A percentile compares a stretch with the other conserved stretches of the same genome.
Conservation (phyloP, 2,113 vertebrate genomes). For the Xiphorhynchus elegans region DNA sequence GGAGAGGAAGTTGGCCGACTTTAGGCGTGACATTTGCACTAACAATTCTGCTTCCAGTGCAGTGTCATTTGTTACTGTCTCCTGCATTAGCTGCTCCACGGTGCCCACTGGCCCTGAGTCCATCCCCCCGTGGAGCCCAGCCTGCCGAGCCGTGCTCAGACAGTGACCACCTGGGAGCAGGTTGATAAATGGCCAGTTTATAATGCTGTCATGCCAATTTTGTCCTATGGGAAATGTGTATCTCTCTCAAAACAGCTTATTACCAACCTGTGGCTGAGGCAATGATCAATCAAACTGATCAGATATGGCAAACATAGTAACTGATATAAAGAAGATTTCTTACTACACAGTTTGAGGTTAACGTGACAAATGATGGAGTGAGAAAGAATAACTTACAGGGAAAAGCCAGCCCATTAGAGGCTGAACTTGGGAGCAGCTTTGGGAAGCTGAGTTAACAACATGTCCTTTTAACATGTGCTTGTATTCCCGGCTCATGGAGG, state of each 20-base stretch:
- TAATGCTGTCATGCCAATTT: conserved; percentile 85
- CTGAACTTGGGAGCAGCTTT: not conserved
- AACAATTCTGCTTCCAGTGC: not conserved
- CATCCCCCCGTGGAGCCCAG: conserved; percentile 1
- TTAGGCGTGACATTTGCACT: not conserved
- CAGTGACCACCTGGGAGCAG: conserved; percentile 78
- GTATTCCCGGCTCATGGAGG: not conserved
- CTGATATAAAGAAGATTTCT: conserved; percentile 77
- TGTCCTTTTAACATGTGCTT: not conserved
- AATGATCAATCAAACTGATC: conserved; percentile 96
- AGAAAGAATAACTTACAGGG: conserved; percentile 33
- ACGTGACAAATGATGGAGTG: conserved; percentile 20
- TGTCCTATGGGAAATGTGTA: conserved; percentile 86
- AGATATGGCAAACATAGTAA: conserved; percentile 86
- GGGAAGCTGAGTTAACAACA: not conserved
- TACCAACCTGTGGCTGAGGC: conserved; percentile 85
- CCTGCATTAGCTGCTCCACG: not conserved
- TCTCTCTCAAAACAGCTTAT: conserved; percentile 87
- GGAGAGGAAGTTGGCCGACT: not conserved
- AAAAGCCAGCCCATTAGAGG: not conserved
- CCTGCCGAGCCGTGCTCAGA: conserved; percentile 14
- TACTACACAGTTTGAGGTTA: conserved; percentile 31
- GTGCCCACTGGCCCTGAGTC: not conserved
- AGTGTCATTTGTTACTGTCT: conserved; percentile 3
- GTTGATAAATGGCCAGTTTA: conserved; percentile 95